A percentile compares a stretch with the other conserved stretches of the same genome.
phyloP scores from a whole-genome alignment of 1,140 invertebrate species.

The Meloidogyne hapla region DNA sequence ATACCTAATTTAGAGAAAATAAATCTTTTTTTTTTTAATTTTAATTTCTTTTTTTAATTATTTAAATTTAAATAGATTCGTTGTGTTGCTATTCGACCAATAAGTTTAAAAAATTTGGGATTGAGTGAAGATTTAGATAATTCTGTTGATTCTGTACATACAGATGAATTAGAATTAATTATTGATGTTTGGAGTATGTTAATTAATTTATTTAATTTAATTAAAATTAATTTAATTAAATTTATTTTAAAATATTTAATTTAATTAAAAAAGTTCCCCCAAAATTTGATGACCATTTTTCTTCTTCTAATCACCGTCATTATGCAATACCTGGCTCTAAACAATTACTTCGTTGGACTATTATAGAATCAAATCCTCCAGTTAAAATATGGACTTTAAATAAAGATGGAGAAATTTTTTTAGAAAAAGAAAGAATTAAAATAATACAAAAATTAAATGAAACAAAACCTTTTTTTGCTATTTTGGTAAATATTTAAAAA shows the following conservation, averaged over 20 bases:
- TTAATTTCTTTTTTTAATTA: neutral
- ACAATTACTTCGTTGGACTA: constrained; percentile 30
- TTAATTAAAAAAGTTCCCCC: neutral
- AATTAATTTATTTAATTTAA: neutral
- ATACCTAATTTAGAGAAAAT: neutral
- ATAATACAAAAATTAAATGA: constrained; percentile 29
- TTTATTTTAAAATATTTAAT: no score
- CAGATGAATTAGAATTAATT: constrained; percentile 36
- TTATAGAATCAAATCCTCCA: constrained; percentile 44
- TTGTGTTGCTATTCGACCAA: constrained; percentile 39
- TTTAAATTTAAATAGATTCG: constrained; percentile 17
- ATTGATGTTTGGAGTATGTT: constrained; percentile 26
- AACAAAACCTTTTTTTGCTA: constrained; percentile 16
- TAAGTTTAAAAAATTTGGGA: constrained; percentile 14
- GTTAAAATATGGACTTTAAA: constrained; percentile 39
- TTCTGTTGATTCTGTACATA: constrained; percentile 29
- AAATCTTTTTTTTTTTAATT: neutral
- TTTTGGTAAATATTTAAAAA: constrained; percentile 20
- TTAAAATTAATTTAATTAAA: no score
- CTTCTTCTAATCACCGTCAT: neutral
- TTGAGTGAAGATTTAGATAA: constrained; percentile 19
- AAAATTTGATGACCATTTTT: constrained; percentile 19
- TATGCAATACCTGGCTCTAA: constrained; percentile 31
- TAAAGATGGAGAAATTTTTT: constrained; percentile 32
- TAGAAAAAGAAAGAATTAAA: constrained; percentile 17